A percentile compares a stretch with the other conserved stretches of the same genome.
Conservation (phyloP, 23 tunicate genomes). For the Diplosoma virens region DNA sequence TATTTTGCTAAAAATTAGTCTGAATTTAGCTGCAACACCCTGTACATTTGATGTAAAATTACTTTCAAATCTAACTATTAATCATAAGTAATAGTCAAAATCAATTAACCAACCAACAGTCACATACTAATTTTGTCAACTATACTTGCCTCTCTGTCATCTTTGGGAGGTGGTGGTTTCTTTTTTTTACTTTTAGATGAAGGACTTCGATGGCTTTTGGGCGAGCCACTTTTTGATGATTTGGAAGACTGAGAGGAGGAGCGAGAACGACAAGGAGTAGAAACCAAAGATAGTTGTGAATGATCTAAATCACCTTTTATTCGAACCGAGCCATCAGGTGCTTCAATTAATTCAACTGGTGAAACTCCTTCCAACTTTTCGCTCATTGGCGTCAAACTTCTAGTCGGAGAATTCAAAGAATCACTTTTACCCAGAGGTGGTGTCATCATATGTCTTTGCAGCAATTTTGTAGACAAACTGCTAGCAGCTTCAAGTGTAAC, state of each 20-base stretch:
- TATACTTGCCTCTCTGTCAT: too few species aligned
- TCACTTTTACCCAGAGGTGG: constrained; percentile 1
- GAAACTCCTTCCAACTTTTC: constrained; percentile 14
- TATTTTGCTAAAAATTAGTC: too few species aligned
- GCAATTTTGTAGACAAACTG: background rate
- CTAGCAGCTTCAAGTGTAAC: background rate
- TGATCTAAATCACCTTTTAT: constrained; percentile 23
- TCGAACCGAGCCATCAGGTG: constrained; percentile 14
- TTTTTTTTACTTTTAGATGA: constrained; percentile 8
- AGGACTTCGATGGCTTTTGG: constrained; percentile 14
- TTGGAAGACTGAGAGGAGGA: constrained; percentile 11
- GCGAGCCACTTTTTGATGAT: constrained; percentile 1
- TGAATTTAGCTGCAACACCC: too few species aligned
- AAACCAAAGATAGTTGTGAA: background rate
- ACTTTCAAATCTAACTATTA: too few species aligned
- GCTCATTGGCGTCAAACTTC: constrained; percentile 35
- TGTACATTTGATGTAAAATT: too few species aligned
- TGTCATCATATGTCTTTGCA: background rate
- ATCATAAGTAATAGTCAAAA: too few species aligned
- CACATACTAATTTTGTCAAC: too few species aligned
- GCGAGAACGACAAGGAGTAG: background rate
- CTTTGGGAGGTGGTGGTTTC: constrained; percentile 8
- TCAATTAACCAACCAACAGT: too few species aligned
- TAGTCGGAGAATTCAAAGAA: constrained; percentile 3
- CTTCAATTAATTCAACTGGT: constrained; percentile 26